These are phyloP conservation scores for Ecliptopera silaceata DNA, from an alignment of 2,888 invertebrate genomes.

Conservation along the genomic window DNA sequence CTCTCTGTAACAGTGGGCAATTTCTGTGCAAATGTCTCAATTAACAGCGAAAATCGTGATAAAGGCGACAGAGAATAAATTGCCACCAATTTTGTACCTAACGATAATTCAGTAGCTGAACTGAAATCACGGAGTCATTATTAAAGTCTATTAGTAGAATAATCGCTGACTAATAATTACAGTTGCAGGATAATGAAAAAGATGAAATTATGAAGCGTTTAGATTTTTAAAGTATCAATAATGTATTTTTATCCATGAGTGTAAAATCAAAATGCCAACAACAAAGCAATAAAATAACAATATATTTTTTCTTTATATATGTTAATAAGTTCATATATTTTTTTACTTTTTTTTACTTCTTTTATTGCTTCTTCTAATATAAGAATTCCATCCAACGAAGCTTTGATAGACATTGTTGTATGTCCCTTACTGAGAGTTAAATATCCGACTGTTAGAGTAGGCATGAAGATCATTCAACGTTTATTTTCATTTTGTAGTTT, in stretches of 20 bases:
- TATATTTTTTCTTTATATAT: too few species aligned
- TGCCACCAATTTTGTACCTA: conserved; percentile 60
- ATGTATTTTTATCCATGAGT: background rate
- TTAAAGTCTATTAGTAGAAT: conserved; percentile 48
- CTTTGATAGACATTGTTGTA: too few species aligned
- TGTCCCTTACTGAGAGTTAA: too few species aligned
- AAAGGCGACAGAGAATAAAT: conserved; percentile 68
- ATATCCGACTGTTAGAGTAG: background rate
- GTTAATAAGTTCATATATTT: too few species aligned
- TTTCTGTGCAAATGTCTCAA: conserved; percentile 74
- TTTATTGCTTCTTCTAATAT: too few species aligned
- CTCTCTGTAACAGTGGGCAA: conserved; percentile 49
- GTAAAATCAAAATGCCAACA: too few species aligned
- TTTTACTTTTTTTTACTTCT: too few species aligned
- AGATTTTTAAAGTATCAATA: background rate
- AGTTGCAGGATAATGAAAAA: conserved; percentile 22
- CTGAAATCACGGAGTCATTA: conserved; percentile 47
- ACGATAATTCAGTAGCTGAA: conserved; percentile 58
- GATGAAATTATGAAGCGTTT: conserved; percentile 2
- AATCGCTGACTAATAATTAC: conserved; percentile 42
- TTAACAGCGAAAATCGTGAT: conserved; percentile 68
- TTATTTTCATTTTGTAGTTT: conserved; percentile 72
- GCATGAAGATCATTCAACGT: conserved; percentile 68
- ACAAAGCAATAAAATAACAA: too few species aligned
- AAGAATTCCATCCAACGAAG: too few species aligned